phyloP scores from a whole-genome alignment of 2,797 vertebrate genomes.

The Coilia nasus region DNA sequence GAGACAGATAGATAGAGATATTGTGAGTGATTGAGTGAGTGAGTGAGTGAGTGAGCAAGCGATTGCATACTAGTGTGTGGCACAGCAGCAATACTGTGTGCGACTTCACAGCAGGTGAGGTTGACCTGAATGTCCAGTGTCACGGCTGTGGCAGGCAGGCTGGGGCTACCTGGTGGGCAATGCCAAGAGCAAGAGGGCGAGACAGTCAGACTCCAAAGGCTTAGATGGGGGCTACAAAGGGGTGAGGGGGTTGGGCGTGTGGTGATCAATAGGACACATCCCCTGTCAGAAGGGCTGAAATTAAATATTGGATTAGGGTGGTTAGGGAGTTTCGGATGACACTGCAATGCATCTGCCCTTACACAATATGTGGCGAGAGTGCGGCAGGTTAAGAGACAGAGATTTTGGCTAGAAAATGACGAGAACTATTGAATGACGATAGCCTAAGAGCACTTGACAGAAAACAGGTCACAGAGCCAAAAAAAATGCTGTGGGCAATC shows the following conservation, averaged over 20 bases:
- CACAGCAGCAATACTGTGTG: background rate
- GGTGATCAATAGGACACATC: slow-evolving; percentile 21
- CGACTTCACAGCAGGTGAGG: background rate
- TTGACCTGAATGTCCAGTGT: background rate
- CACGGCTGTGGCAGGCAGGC: background rate
- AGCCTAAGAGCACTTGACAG: background rate
- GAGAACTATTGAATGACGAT: background rate
- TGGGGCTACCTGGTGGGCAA: background rate
- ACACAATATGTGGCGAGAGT: background rate
- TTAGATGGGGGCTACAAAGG: background rate
- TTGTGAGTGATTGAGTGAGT: too few relatives aligned
- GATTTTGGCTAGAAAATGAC: background rate
- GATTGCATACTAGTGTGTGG: background rate
- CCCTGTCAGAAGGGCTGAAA: slow-evolving; percentile 9
- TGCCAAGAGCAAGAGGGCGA: background rate
- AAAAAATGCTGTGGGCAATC: background rate
- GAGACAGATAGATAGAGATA: too few relatives aligned
- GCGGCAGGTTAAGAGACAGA: background rate
- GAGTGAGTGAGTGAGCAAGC: too few relatives aligned
- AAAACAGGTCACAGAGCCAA: background rate
- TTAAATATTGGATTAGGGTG: background rate
- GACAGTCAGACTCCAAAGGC: slow-evolving; percentile 10
- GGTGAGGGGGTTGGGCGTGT: background rate
- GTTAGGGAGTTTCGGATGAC: slow-evolving; percentile 44
- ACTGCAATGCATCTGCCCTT: slow-evolving; percentile 33